Conservation (phyloP, 2,888 invertebrate genomes). For the Panopea generosa region DNA sequence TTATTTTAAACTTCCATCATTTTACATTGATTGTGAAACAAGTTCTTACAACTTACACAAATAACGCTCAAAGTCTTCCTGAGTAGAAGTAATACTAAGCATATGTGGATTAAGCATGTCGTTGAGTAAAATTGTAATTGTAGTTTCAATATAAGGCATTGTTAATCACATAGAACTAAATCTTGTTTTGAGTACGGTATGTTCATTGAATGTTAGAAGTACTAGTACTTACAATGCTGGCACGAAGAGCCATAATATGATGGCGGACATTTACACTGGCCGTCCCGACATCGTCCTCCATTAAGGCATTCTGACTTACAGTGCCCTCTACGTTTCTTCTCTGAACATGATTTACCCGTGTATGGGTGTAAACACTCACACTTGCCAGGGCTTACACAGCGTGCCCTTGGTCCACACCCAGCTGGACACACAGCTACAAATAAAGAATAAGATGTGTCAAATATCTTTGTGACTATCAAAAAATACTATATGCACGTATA, state of each 20-base stretch:
- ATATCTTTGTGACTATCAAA: not conserved
- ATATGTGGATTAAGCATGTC: no score
- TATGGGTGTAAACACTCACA: conserved; percentile 81
- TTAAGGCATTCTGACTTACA: conserved; percentile 78
- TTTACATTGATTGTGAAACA: no score
- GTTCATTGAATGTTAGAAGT: no score
- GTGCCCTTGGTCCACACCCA: conserved; percentile 79
- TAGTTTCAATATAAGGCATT: no score
- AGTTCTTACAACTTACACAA: no score
- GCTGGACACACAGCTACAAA: conserved; percentile 81
- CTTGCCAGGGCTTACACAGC: conserved; percentile 79
- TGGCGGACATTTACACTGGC: conserved; percentile 80
- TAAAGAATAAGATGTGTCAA: not conserved
- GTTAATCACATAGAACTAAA: no score
- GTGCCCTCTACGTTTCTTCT: conserved; percentile 56
- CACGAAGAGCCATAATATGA: conserved; percentile 77
- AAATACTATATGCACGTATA: no score
- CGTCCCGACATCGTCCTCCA: conserved; percentile 79
- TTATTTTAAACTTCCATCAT: no score
- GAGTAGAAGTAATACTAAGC: no score
- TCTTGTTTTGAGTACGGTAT: no score
- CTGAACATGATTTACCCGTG: conserved; percentile 73
- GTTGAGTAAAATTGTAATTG: no score
- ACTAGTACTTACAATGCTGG: conserved; percentile 79
- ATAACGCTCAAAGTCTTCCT: no score